phyloP scores from a whole-genome alignment of 2,113 vertebrate genomes.

The Cyanistes caeruleus region DNA sequence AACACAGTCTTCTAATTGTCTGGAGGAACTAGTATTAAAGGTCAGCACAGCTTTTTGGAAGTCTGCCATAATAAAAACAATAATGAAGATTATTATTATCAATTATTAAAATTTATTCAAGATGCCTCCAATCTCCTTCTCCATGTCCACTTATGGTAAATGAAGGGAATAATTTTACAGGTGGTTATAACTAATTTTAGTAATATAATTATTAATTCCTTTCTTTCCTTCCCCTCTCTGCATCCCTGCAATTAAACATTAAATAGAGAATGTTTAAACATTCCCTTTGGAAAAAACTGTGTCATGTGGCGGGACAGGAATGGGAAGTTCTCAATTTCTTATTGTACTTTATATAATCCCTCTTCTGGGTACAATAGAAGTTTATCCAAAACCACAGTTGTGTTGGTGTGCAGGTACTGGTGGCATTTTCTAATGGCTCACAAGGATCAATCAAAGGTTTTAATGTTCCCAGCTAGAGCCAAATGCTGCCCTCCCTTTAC shows the following conservation, averaged over 20 bases:
- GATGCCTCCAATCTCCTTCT: background rate
- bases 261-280: conserved; percentile 15
- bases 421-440: conserved; percentile 15
- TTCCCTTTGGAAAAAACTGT: conserved; percentile 44
- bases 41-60: background rate
- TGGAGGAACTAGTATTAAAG: background rate
- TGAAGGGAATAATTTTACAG: background rate
- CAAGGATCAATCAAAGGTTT: background rate
- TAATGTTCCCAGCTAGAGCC: background rate
- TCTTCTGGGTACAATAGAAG: background rate
- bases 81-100: background rate
- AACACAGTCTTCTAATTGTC: background rate
- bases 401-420: background rate
- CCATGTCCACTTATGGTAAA: background rate
- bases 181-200: background rate
- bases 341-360: background rate
- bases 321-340: background rate
- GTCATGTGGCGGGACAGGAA: conserved; percentile 39
- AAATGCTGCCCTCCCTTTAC: background rate
- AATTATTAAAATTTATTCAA: background rate
- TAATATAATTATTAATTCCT: background rate
- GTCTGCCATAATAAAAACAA: background rate
- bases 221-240: background rate
- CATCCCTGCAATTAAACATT: conserved; percentile 3
- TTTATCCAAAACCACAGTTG: background rate